Evolutionary conservation across 1,140 invertebrate species (phyloP).

Genomic region (Zaprionus kolodkinae): DNA sequence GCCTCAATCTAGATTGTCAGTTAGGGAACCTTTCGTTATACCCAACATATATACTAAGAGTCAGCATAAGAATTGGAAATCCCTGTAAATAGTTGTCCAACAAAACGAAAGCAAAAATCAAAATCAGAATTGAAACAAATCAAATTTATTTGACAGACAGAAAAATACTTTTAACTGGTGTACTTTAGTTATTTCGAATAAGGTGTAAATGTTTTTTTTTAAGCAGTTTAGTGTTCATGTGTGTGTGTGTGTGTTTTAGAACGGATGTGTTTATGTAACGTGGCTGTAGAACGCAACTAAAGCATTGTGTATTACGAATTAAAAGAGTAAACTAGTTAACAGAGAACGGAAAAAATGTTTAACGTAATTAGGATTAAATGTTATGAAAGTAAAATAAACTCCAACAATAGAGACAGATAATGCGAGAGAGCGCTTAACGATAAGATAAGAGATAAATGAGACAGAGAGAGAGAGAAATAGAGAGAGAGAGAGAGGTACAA

Average conservation of each 20-base stretch:
- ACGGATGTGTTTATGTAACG: constrained; percentile 6
- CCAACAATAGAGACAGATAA: constrained; percentile 71
- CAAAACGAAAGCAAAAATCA: constrained; percentile 4
- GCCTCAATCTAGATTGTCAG: constrained; percentile 1
- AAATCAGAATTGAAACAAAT: background rate
- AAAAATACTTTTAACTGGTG: constrained; percentile 26
- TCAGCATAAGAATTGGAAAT: constrained; percentile 12
- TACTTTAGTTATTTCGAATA: constrained; percentile 1
- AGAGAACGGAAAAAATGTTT: constrained; percentile 29
- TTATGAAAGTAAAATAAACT: constrained; percentile 38
- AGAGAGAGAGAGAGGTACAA: constrained; percentile 74
- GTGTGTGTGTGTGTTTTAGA: constrained; percentile 8
- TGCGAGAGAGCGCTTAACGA: constrained; percentile 48
- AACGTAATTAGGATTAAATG: constrained; percentile 11
- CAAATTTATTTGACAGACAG: constrained; percentile 1
- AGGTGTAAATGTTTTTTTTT: constrained; percentile 3
- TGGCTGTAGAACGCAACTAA: constrained; percentile 20
- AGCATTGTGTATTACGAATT: constrained; percentile 29
- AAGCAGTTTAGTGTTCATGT: background rate
- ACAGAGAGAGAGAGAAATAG: constrained; percentile 50
- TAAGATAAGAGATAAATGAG: constrained; percentile 47
- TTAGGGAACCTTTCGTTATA: background rate
- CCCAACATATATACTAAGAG: background rate
- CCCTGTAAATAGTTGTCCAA: constrained; percentile 13
- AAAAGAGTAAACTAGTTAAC: constrained; percentile 17